Evolutionary conservation across 2,888 invertebrate species (phyloP).

Genomic region (Syrphus vitripennis): DNA sequence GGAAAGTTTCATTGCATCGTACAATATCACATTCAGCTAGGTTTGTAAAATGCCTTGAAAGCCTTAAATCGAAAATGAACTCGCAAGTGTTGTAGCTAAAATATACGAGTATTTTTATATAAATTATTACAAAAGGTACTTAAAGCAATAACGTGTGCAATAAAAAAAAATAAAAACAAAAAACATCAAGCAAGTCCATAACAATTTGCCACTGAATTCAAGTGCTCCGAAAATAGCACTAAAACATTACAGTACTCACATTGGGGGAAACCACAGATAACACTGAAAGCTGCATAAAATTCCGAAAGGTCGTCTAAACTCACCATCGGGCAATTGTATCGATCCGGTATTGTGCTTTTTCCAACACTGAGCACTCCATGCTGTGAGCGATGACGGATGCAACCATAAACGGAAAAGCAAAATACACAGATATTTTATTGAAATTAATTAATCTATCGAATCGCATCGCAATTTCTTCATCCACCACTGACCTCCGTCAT

Average conservation of each 20-base stretch:
- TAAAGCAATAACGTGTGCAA: background rate
- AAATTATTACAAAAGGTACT: background rate
- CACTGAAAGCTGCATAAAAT: conserved; percentile 80
- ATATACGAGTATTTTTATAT: conserved; percentile 24
- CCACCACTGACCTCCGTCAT: conserved; percentile 52
- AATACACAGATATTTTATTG: conserved; percentile 50
- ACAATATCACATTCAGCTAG: conserved; percentile 78
- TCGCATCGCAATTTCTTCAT: background rate
- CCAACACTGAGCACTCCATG: conserved; percentile 80
- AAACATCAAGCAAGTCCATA: background rate
- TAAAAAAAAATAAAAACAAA: background rate
- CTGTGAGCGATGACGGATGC: conserved; percentile 62
- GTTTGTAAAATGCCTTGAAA: conserved; percentile 79
- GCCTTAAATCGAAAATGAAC: conserved; percentile 78
- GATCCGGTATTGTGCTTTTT: conserved; percentile 79
- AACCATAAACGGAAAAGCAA: conserved; percentile 2
- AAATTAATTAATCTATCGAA: conserved; percentile 54
- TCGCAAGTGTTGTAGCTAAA: conserved; percentile 78
- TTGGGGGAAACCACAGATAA: conserved; percentile 79
- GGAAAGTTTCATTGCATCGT: conserved; percentile 79
- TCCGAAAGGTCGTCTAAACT: conserved; percentile 79
- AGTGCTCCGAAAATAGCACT: background rate
- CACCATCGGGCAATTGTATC: conserved; percentile 79
- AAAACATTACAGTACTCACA: conserved; percentile 75
- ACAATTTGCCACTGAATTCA: background rate